Conservation (phyloP, 2,888 invertebrate genomes). For the Temnothorax ravouxi region DNA sequence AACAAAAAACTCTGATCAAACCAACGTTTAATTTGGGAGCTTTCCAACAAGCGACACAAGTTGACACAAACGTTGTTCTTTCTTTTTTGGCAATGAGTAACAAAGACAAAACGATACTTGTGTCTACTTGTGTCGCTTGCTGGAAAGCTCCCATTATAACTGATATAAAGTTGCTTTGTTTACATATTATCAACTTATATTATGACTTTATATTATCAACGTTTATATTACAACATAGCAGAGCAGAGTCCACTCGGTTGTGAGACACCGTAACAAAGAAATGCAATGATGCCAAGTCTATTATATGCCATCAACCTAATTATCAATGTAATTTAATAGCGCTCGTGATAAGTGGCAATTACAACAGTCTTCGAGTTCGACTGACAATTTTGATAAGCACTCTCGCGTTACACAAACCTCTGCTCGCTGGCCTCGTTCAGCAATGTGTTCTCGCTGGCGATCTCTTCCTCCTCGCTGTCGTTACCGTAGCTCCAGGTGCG, state of each 20-base stretch:
- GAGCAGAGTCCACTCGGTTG: not conserved
- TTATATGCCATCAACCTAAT: not conserved
- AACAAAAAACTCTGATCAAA: not conserved
- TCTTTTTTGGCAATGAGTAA: no score
- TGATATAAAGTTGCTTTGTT: no score
- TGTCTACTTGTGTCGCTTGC: no score
- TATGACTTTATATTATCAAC: no score
- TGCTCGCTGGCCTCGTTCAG: slow-evolving; percentile 69
- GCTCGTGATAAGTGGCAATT: not conserved
- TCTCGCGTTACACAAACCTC: slow-evolving; percentile 71
- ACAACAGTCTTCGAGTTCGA: slow-evolving; percentile 11
- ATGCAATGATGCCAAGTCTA: not conserved
- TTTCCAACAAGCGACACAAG: no score
- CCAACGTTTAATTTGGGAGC: no score
- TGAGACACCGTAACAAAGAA: slow-evolving; percentile 5
- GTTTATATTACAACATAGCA: no score
- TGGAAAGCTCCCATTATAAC: no score
- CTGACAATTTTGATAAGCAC: slow-evolving; percentile 38
- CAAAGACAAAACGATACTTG: no score
- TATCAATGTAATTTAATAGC: slow-evolving; percentile 18
- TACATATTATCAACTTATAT: no score
- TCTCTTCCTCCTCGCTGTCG: slow-evolving; percentile 79
- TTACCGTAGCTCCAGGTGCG: slow-evolving; percentile 81
- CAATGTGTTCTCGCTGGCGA: slow-evolving; percentile 65
- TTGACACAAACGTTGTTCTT: no score